Evolutionary conservation across 2,113 vertebrate genomes (phyloP), one percentile per base, ranked within the genome.

Genomic region (Rhea pennata): DNA sequence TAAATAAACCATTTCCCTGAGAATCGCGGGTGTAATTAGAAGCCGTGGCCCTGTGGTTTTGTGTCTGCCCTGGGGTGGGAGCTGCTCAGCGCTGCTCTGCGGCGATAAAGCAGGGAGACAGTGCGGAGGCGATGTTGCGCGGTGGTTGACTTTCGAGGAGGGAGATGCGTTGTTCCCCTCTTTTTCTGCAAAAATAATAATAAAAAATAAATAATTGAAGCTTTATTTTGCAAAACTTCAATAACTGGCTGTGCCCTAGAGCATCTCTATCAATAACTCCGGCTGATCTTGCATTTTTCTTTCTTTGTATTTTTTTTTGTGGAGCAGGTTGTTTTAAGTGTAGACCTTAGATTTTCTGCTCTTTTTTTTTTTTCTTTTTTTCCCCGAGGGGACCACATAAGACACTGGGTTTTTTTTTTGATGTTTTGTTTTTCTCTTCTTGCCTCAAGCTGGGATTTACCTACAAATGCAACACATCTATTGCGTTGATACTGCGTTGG

Each of bases 1-100:
- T 97, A 96, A 97, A 97, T 96, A 96, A 96, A 94, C 85, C 92
- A 96, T 97, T 97, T 97, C 90, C 92, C 91, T 48, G 92, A 85
- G 91, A 97, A 96, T 91, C 74, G 94, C 95, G 76, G 82, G 90
- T 75, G 81, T 95, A 92, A 96, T 97, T 97, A 96, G 97, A 93
- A 97, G 89, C 27, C 20, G 10, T 88, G 92, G 96, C 96, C 92
- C 91, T 72, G 79, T 70, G 88, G 84, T 92, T 96, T 92, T 86
- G 92, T 88, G 90, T 79, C 87, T 88, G 92, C 95, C 94, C 94
- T 5, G 87, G 96, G 97, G 91, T 96, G 96, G 94, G 88, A 96
- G 93, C 77, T 90, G 86, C 95, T 94, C 86, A 8, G 95, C 14
- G 11, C 96, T 96, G 92, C 3, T 12, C 84, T 1, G 53, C 7